Evolutionary conservation across 1,140 invertebrate genomes (phyloP).

Genomic region (Phortica variegata): DNA sequence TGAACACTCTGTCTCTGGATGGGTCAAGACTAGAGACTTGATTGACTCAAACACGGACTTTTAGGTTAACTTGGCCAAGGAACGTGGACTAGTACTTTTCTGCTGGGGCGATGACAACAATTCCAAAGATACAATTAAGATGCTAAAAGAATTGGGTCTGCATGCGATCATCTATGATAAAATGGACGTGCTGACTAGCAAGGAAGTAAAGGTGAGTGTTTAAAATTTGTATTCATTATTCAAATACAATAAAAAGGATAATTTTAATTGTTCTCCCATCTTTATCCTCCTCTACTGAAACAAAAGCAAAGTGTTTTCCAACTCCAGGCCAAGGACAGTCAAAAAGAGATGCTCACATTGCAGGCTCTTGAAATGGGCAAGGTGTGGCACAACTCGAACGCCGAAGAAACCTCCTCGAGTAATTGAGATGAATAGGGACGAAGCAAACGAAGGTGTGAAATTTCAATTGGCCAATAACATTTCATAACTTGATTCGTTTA

Average conservation of each 20-base stretch:
- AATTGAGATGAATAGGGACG: no score
- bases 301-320: conserved; percentile 74
- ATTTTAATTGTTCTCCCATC: neutral
- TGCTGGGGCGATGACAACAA: conserved; percentile 97
- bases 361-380: conserved; percentile 48
- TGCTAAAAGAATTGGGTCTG: conserved; percentile 81
- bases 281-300: conserved; percentile 1
- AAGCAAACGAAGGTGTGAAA: no score
- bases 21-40: conserved; percentile 10
- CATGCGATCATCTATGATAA: conserved; percentile 95
- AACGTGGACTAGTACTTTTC: conserved; percentile 82
- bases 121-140: conserved; percentile 79
- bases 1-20: conserved; percentile 1
- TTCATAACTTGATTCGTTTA: no score
- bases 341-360: conserved; percentile 61
- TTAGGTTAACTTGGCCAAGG: conserved; percentile 72
- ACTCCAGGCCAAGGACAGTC: conserved; percentile 73
- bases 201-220: conserved; percentile 73
- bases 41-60: conserved; percentile 29
- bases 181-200: conserved; percentile 75
- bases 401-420: no score
- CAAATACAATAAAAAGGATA: no score
- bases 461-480: no score
- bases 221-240: conserved; percentile 32
- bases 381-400: conserved; percentile 41